Base-by-base conservation (phyloP, 2,888 invertebrate species). In the Nasonia oneida region DNA sequence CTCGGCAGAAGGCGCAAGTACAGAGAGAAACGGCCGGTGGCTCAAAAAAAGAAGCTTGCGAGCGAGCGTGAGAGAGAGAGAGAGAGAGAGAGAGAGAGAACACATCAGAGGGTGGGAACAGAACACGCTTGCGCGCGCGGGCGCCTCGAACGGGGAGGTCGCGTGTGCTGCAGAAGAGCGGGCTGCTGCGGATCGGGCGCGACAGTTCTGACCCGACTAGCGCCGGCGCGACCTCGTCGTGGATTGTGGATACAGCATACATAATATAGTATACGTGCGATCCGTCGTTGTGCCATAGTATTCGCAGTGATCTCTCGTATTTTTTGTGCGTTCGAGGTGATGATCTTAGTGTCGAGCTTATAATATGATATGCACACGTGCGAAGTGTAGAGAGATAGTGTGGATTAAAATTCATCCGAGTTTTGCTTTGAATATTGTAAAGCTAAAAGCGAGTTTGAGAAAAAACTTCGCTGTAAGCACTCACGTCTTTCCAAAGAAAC, bases 151-250 rank as follows among this genome's bases (percentile, higher is more conserved):
- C 89, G 89, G 89, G 89, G 89, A 86, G 88, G 88, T 86, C 89
- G 89, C 85, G 90, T 83, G 90, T 91, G 92, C 92, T 92, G 93
- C 92, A 70, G 92, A 91, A 91, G 92, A 92, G 92, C 92, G 91
- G 93, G 92, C 93, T 93, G 93, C 93, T 93, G 93, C 93, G 92
- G 93, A 91, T 92, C 91, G 93, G 92, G 92, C 92, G 92, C 93
- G 93, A 92, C 93, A 93, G 93, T 93, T 91, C 92, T 91, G 91
- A 91, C 91, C 91, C 93, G 91, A 92, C 92, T 90, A 91, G 90
- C 91, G 91, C 90, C 91, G 92, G 92, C 89, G 89, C 90, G 90
- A 88, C 89, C 50, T 15, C 53, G 12, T 71, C 57, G 67, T 23
- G n/a, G 15, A 15, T 39, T 75, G n/a, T 74, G 67, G n/a, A 47